These are phyloP conservation scores for Emberiza fucata DNA, from an alignment of 2,113 vertebrate species.

Conservation along the genomic window DNA sequence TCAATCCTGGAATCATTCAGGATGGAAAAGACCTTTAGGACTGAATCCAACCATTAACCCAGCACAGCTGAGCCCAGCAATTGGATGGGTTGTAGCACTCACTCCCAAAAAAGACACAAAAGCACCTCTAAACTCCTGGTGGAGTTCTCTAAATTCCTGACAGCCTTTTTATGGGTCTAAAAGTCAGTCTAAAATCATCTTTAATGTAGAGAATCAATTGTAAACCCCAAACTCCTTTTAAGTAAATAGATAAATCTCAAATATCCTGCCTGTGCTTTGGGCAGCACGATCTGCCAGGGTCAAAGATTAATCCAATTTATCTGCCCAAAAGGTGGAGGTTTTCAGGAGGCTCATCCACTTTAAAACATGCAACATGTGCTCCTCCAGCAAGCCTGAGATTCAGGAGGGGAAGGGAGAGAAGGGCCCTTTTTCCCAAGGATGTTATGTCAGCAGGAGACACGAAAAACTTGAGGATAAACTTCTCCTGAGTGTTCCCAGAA, in stretches of 20 bases:
- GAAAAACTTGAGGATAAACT: background rate
- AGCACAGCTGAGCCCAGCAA: background rate
- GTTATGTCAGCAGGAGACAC: accelerated
- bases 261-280: background rate
- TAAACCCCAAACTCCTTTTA: background rate
- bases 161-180: background rate
- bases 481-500: background rate
- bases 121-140: background rate
- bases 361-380: accelerated
- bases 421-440: background rate
- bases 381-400: background rate
- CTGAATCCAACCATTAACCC: accelerated
- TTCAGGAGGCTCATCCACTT: background rate
- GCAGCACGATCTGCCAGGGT: background rate
- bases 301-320: background rate
- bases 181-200: background rate
- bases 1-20: background rate
- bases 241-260: background rate
- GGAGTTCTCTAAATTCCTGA: background rate
- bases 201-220: background rate
- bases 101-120: background rate
- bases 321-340: background rate
- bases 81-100: background rate
- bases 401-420: background rate
- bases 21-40: background rate